These are phyloP conservation scores for Teleogryllus occipitalis DNA, from an alignment of 1,140 invertebrate genomes.

Conservation along the genomic window DNA sequence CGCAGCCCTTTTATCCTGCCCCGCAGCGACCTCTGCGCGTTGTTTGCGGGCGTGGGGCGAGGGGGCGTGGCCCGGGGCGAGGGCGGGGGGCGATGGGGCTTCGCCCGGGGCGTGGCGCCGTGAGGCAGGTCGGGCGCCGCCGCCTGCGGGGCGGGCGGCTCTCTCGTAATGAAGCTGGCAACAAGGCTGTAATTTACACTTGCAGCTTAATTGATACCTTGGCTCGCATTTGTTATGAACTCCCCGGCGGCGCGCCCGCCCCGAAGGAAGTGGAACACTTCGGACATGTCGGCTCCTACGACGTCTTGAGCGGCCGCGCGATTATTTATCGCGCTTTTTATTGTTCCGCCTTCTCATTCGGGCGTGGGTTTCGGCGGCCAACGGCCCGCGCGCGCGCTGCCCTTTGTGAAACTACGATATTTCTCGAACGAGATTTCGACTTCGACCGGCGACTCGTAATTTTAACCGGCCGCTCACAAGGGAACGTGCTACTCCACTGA, in stretches of 20 bases:
- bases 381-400: neutral
- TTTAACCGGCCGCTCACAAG: neutral
- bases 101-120: neutral
- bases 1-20: too few relatives aligned
- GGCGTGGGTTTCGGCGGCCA: neutral
- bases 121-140: neutral
- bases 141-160: too few relatives aligned
- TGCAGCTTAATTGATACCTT: neutral
- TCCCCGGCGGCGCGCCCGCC: neutral
- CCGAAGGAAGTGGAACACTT: neutral
- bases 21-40: too few relatives aligned
- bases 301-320: neutral
- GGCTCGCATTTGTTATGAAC: neutral
- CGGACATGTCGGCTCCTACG: neutral
- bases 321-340: neutral
- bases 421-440: too few relatives aligned
- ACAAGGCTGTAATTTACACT: slow-evolving; percentile 4
- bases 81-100: neutral
- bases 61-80: neutral
- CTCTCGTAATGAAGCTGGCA: slow-evolving; percentile 3
- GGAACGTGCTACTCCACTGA: neutral
- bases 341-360: neutral
- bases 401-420: neutral
- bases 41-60: neutral
- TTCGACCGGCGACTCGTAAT: neutral